phyloP scores from a whole-genome alignment of 2,888 invertebrate genomes.

The Ophion slaviceki region DNA sequence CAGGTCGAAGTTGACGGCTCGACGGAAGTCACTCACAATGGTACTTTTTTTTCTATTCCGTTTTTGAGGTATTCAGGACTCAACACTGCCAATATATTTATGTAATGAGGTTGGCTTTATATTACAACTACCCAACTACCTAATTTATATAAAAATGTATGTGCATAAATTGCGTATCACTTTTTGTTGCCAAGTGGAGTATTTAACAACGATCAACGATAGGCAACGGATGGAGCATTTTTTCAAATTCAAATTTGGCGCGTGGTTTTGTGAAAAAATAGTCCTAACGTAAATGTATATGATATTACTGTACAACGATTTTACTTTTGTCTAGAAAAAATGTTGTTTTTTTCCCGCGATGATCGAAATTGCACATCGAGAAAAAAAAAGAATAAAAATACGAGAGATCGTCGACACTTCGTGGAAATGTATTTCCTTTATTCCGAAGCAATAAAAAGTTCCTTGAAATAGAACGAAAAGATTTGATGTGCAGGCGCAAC shows the following conservation, averaged over 20 bases:
- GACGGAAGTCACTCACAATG: constrained; percentile 67
- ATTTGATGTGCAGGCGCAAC: constrained; percentile 14
- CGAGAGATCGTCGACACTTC: not conserved
- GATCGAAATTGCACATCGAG: not conserved
- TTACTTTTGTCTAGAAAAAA: not conserved
- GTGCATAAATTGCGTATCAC: too few relatives aligned
- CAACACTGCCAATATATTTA: not conserved
- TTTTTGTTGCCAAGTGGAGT: too few relatives aligned
- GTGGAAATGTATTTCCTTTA: not conserved
- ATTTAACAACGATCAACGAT: too few relatives aligned
- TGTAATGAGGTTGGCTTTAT: not conserved
- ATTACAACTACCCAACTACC: too few relatives aligned
- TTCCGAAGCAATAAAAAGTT: not conserved
- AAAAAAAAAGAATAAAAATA: not conserved
- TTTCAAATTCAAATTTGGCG: too few relatives aligned
- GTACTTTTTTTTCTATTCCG: constrained; percentile 65
- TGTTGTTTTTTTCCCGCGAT: not conserved
- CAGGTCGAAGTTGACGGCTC: constrained; percentile 69
- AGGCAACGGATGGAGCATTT: too few relatives aligned
- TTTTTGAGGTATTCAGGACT: not conserved
- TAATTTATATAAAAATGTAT: too few relatives aligned
- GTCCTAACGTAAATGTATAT: not conserved
- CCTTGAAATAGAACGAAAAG: not conserved
- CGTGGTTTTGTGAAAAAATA: not conserved
- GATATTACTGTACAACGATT: not conserved